These are phyloP conservation scores for Centropyge bicolor DNA, from an alignment of 2,797 vertebrate genomes.

Conservation along the genomic window DNA sequence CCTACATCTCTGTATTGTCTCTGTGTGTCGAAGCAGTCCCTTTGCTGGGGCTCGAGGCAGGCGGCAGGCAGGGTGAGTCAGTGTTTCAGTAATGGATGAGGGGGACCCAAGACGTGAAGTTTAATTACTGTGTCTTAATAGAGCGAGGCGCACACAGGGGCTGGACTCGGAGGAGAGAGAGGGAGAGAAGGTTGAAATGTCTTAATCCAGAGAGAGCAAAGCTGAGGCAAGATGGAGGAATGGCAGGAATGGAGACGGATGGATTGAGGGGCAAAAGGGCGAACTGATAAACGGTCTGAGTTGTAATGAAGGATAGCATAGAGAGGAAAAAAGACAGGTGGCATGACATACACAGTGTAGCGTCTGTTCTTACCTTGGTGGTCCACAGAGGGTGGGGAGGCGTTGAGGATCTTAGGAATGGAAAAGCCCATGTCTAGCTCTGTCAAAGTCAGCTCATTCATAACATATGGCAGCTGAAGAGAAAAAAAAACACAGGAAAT, in stretches of 20 bases:
- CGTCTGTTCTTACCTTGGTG: slow-evolving; percentile 90
- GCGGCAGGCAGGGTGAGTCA: slow-evolving; percentile 47
- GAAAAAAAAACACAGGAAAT: slow-evolving; percentile 7
- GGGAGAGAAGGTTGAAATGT: slow-evolving; percentile 11
- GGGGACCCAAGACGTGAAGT: slow-evolving; percentile 52
- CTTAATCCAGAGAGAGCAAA: slow-evolving; percentile 40
- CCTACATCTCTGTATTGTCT: slow-evolving; percentile 35
- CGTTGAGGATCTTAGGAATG: slow-evolving; percentile 94
- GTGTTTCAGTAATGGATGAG: slow-evolving; percentile 57
- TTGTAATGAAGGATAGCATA: slow-evolving; percentile 4
- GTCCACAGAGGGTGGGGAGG: slow-evolving; percentile 94
- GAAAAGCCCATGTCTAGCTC: slow-evolving; percentile 99
- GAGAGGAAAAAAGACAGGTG: background rate
- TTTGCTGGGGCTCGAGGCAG: slow-evolving; percentile 34
- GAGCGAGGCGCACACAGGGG: slow-evolving; percentile 25
- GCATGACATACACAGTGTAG: background rate
- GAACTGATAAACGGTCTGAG: slow-evolving; percentile 6
- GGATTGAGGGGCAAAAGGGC: background rate
- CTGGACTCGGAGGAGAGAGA: slow-evolving; percentile 33
- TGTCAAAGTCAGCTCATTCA: slow-evolving; percentile 97
- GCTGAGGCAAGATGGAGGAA: slow-evolving; percentile 15
- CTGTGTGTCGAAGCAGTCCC: slow-evolving; percentile 20
- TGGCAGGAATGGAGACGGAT: background rate
- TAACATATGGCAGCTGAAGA: slow-evolving; percentile 95
- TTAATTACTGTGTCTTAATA: slow-evolving; percentile 71